A percentile compares a stretch with the other conserved stretches of the same genome.
Conservation (phyloP, 2,113 vertebrate species). For the Tetraodon nigroviridis region DNA sequence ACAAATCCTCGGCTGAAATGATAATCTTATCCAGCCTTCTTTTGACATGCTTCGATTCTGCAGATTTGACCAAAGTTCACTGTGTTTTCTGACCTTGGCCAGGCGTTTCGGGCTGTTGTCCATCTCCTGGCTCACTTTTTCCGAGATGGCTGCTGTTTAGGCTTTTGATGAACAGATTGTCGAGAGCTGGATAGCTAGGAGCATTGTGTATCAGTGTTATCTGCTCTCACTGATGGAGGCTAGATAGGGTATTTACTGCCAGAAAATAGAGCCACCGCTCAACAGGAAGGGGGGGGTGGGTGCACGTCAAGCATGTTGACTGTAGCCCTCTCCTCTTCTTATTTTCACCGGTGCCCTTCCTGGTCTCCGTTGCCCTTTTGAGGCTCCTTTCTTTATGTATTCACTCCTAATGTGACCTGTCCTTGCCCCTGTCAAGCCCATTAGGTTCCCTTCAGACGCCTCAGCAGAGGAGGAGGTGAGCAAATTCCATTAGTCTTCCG, state of each 20-base stretch:
- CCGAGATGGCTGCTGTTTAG: conserved; percentile 35
- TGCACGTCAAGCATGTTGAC: conserved; percentile 9
- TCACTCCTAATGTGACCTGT: conserved; percentile 8
- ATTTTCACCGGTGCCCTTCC: not conserved
- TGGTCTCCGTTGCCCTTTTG: conserved; percentile 10
- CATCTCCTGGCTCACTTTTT: conserved; percentile 25
- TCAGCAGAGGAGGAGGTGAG: conserved; percentile 30
- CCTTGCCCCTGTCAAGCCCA: conserved; percentile 14
- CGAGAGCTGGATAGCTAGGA: conserved; percentile 33
- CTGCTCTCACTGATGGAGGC: conserved; percentile 49
- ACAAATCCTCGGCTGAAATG: conserved; percentile 30
- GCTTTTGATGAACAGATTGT: conserved; percentile 55
- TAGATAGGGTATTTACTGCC: conserved; percentile 40
- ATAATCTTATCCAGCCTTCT: not conserved
- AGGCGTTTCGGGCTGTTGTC: conserved; percentile 31
- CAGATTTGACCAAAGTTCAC: not conserved
- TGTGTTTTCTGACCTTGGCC: conserved; percentile 45
- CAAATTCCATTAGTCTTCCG: conserved; percentile 64
- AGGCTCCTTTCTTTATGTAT: conserved; percentile 4
- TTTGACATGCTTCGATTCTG: not conserved
- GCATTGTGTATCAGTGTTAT: conserved; percentile 45
- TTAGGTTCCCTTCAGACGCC: not conserved
- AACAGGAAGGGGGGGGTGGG: not conserved
- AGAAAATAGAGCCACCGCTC: conserved; percentile 30
- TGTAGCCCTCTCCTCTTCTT: not conserved